phyloP scores from a whole-genome alignment of 2,113 vertebrate species.

The Chaenogobius annularis region DNA sequence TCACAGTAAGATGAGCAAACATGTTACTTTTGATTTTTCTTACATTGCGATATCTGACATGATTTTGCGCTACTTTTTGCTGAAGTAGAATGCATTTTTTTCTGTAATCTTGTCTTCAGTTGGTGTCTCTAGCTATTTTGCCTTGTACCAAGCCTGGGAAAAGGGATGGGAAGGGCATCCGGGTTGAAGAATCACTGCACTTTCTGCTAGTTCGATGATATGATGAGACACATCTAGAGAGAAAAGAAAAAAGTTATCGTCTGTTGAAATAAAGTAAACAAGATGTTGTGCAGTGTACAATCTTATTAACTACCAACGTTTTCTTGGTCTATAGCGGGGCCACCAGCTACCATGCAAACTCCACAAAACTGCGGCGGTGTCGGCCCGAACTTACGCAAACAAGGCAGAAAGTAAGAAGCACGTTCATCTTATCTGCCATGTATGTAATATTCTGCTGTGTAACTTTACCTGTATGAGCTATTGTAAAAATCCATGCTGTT shows the following conservation, averaged over 20 bases:
- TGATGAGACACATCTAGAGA: not conserved
- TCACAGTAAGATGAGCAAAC: no score
- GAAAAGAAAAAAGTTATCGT: not conserved
- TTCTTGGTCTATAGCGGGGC: slow-evolving; percentile 73
- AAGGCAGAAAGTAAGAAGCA: slow-evolving; percentile 81
- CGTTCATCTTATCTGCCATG: not conserved
- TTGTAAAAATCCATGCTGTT: not conserved
- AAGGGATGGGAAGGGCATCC: not conserved
- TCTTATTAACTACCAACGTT: not conserved
- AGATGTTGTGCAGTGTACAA: not conserved
- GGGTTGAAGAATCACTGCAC: not conserved
- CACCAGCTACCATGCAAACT: slow-evolving; percentile 82
- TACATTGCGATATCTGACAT: no score
- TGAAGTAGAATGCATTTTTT: no score
- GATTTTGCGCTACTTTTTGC: no score
- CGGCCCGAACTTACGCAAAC: slow-evolving; percentile 86
- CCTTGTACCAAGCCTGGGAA: not conserved
- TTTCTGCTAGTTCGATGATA: not conserved
- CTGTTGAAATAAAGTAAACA: not conserved
- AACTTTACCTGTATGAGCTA: slow-evolving; percentile 13
- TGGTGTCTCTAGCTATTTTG: no score
- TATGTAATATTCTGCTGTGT: not conserved
- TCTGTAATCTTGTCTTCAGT: no score
- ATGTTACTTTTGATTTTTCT: no score
- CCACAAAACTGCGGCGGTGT: slow-evolving; percentile 77